Evolutionary conservation across 64 coral and sea anemone genomes (phyloP), one percentile per base, ranked within the genome.

Genomic region (Montipora capricornis): DNA sequence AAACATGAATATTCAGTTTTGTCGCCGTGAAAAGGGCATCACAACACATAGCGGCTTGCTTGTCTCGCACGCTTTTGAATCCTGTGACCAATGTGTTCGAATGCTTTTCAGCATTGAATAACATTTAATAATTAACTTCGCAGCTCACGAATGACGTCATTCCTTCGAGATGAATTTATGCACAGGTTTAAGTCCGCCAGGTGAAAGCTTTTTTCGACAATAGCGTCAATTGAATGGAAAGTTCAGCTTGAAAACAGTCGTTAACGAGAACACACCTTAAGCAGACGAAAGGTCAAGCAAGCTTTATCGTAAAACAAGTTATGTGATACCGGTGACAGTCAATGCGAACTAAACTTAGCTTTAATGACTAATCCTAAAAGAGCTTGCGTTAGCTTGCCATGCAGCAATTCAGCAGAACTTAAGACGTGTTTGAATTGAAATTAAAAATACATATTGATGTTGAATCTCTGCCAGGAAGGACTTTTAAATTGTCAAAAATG

Each of bases 111-210:
- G 73, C 73, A 86, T 68, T 95, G 73, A 69, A 90, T 86, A 77
- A 79, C 93, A 95, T 95, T 95, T 95, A 95, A 95, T 95, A 85
- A 95, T 95, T 95, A 95, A 95, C 93, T 74, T 90, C 84, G 70
- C 6, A 79, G 93, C 73, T 48, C 19, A 58, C 49, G 66, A 44
- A 79, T 95, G 93, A 95, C 93, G 93, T 95, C 93, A 95, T 80
- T 90, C 64, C 8, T 81, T 80, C 70, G 80, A 90, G 89, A 77
- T 90, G 15, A 95, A 70, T 90, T 76, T 83, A 67, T 64, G 20
- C 45, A 74, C 24, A 74, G 78, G 76, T 88, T 83, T 44, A 3
- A 47, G 49, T 87, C 24, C 48, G 14, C 6, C 10, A 58, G 44
- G 50, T 60, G 17, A 71, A 74, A 73, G 15, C 73, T 82, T 73